Evolutionary conservation across 1,140 invertebrate genomes (phyloP), one percentile per base, ranked within the genome.

Genomic region (Rhagoletis pomonella): DNA sequence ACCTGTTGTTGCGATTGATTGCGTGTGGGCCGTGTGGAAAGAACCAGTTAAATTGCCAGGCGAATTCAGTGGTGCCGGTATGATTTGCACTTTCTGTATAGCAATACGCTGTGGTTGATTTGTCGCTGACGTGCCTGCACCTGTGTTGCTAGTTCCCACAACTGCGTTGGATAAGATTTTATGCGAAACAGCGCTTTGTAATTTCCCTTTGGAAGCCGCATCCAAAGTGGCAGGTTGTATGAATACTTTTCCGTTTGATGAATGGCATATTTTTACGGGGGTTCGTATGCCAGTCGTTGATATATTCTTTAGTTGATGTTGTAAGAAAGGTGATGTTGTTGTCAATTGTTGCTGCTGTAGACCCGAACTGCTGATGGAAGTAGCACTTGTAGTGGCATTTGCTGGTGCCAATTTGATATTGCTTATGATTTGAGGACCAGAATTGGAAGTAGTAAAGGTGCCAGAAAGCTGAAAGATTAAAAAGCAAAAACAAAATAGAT

Each of bases 71-170:
- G 90, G 90, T 12, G 88, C 87, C 86, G 90, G 89, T 19, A 93
- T 69, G 62, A 93, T 89, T 85, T 93, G 92, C 89, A 93, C 91
- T 85, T 93, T 93, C 47, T 93, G 92, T 90, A 93, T 90, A 47
- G 90, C 91, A 9, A 92, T 90, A 4, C 91, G 89, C 12, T 88
- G 89, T 69, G 59, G 89, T 87, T 42, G 89, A 89, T 42, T 87
- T 88, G 14, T 89, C 69, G 29, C 81, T 44, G 44, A 88, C 86
- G 44, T 60, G 44, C 73, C 73, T 44, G 73, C 73, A 55, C 73
- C 73, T 12, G 67, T 17, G 4, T 39, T 10, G 17, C 14, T 47
- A 3, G 47, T 81, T 19, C 73, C 60, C 55, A 60, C 58, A 6
- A 59, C 50, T 12, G 69, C 47, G 65, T 50, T 86, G 50, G 4